phyloP scores from a whole-genome alignment of 2,113 vertebrate genomes.

The Dasyornis broadbenti region DNA sequence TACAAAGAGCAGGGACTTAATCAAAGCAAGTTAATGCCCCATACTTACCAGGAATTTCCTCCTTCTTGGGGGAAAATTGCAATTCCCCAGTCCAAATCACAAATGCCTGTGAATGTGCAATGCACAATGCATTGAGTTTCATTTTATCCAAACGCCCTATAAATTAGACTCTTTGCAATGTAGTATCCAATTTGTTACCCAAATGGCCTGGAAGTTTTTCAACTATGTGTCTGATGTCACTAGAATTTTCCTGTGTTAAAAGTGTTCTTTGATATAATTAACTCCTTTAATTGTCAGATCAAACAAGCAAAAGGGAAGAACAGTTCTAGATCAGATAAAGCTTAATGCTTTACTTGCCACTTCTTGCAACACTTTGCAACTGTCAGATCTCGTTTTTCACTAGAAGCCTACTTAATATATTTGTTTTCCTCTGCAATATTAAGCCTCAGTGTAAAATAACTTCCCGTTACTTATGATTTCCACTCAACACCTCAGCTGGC shows the following conservation, averaged over 20 bases:
- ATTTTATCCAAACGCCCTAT: background rate
- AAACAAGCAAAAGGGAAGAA: background rate
- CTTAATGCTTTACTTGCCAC: background rate
- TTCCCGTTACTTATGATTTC: background rate
- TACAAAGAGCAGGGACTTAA: background rate
- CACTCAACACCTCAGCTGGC: background rate
- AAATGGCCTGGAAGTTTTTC: background rate
- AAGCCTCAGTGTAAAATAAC: background rate
- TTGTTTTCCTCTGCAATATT: background rate
- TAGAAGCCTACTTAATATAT: background rate
- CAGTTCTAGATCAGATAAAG: background rate
- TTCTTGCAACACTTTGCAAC: background rate
- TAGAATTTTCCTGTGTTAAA: background rate
- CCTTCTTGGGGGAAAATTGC: background rate
- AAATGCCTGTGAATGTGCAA: rapidly evolving
- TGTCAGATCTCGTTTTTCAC: background rate
- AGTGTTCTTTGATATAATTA: background rate
- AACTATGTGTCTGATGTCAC: background rate
- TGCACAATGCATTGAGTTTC: rapidly evolving
- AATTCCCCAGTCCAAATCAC: background rate
- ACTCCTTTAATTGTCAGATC: background rate
- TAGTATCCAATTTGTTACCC: background rate
- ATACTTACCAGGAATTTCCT: background rate
- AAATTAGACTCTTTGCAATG: background rate
- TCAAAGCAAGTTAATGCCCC: rapidly evolving